Percentiles rank a stretch among this genome's conserved stretches.
These are phyloP conservation scores for Clusia tigrina DNA, from an alignment of 2,888 invertebrate species.

Conservation along the genomic window DNA sequence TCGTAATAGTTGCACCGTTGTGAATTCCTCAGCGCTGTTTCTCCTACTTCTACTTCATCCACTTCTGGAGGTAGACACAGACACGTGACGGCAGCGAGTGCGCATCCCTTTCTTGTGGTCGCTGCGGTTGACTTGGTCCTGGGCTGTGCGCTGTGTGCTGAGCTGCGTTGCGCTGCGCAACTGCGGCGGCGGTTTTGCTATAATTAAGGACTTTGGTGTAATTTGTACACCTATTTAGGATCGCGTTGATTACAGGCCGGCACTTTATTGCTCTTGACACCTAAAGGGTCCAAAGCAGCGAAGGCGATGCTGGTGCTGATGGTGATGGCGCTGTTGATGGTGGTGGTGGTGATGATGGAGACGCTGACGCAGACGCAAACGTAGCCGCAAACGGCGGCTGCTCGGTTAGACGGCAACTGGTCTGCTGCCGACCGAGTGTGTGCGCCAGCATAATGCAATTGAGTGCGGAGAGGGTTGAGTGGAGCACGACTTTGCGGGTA, in stretches of 20 bases:
- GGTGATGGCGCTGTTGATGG: slow-evolving; percentile 26
- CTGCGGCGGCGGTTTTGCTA: slow-evolving; percentile 59
- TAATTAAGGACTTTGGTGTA: slow-evolving; percentile 65
- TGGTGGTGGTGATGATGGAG: slow-evolving; percentile 29
- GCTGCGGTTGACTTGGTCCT: background rate
- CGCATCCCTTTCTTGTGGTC: background rate
- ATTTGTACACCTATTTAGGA: slow-evolving; percentile 65
- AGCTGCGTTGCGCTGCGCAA: slow-evolving; percentile 16
- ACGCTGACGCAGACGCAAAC: background rate
- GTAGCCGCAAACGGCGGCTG: background rate
- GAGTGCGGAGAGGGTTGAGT: slow-evolving; percentile 25
- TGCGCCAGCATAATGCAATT: background rate
- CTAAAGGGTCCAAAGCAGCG: slow-evolving; percentile 59
- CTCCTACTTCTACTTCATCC: slow-evolving; percentile 34
- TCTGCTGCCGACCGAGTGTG: slow-evolving; percentile 26
- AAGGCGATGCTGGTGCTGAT: slow-evolving; percentile 27
- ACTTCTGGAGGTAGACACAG: slow-evolving; percentile 20
- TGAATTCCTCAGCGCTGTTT: slow-evolving; percentile 36
- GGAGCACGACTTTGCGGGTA: slow-evolving; percentile 29
- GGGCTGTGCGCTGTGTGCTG: background rate
- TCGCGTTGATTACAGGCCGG: slow-evolving; percentile 66
- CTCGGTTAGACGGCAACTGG: slow-evolving; percentile 42
- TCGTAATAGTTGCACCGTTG: slow-evolving; percentile 54
- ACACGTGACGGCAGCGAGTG: slow-evolving; percentile 23
- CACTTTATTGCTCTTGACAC: slow-evolving; percentile 65